A percentile compares a stretch with the other conserved stretches of the same genome.
Conservation (phyloP, 1,140 invertebrate species). For the Drepana arcuata region DNA sequence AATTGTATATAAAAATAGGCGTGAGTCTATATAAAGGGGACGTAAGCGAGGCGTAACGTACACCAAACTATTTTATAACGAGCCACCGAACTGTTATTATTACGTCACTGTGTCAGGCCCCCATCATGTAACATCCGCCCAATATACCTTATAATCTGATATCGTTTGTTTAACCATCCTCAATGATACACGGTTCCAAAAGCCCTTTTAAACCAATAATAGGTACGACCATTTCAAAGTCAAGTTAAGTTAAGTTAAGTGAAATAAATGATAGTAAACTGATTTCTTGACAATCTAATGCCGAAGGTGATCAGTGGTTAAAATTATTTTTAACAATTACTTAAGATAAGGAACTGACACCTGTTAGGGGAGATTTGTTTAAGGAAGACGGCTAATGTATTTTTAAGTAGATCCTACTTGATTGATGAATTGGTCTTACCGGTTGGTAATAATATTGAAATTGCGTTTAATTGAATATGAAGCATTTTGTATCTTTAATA, state of each 20-base stretch:
- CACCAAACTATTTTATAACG: constrained; percentile 58
- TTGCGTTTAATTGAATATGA: too few species aligned
- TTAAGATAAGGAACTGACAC: constrained; percentile 28
- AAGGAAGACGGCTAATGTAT: constrained; percentile 43
- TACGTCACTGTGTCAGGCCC: constrained; percentile 56
- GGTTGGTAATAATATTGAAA: too few species aligned
- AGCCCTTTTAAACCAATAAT: too few species aligned
- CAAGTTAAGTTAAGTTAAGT: constrained; percentile 11
- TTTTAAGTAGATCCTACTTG: constrained; percentile 63
- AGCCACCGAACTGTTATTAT: constrained; percentile 59
- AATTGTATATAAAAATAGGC: constrained; percentile 38
- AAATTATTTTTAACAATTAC: constrained; percentile 52
- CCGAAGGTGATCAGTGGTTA: constrained; percentile 27
- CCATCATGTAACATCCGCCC: constrained; percentile 62
- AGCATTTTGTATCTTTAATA: too few species aligned
- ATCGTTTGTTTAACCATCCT: constrained; percentile 37
- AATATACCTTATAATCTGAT: constrained; percentile 46
- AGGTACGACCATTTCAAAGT: too few species aligned
- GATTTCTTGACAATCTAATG: constrained; percentile 64
- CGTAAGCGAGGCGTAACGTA: constrained; percentile 50
- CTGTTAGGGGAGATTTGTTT: constrained; percentile 26
- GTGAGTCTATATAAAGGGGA: constrained; percentile 35
- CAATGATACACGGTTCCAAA: constrained; percentile 30
- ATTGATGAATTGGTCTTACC: constrained; percentile 60
- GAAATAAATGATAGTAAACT: constrained; percentile 46